phyloP scores from a whole-genome alignment of 2,113 vertebrate genomes.

The Cettia cetti region DNA sequence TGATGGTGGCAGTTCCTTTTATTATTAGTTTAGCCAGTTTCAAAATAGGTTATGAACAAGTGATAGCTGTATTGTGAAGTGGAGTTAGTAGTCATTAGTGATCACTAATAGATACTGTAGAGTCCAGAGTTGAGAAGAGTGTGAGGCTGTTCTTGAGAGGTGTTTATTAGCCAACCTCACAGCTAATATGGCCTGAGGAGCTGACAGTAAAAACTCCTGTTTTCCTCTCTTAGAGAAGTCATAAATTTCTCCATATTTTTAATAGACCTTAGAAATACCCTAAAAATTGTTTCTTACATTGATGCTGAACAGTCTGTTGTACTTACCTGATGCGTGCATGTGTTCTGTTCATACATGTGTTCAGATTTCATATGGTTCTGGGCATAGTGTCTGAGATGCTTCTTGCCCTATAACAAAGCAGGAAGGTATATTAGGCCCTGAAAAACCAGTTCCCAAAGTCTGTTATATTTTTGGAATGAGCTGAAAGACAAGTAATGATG shows the following conservation, averaged over 20 bases:
- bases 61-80: background rate
- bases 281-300: background rate
- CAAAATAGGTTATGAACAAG: accelerated
- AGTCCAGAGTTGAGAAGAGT: background rate
- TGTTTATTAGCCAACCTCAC: background rate
- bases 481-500: background rate
- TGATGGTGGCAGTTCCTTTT: background rate
- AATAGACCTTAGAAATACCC: background rate
- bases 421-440: background rate
- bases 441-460: background rate
- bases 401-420: background rate
- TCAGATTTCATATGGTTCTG: background rate
- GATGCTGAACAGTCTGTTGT: background rate
- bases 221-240: background rate
- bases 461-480: background rate
- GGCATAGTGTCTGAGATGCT: too few relatives aligned
- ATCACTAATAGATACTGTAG: background rate
- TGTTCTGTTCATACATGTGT: background rate
- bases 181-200: background rate
- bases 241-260: background rate
- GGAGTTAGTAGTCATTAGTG: background rate
- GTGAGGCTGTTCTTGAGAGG: background rate
- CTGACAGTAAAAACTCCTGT: background rate
- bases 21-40: background rate
- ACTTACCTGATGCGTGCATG: background rate